These are phyloP conservation scores for Ochlodes sylvanus DNA, from an alignment of 2,888 invertebrate genomes.

Conservation along the genomic window DNA sequence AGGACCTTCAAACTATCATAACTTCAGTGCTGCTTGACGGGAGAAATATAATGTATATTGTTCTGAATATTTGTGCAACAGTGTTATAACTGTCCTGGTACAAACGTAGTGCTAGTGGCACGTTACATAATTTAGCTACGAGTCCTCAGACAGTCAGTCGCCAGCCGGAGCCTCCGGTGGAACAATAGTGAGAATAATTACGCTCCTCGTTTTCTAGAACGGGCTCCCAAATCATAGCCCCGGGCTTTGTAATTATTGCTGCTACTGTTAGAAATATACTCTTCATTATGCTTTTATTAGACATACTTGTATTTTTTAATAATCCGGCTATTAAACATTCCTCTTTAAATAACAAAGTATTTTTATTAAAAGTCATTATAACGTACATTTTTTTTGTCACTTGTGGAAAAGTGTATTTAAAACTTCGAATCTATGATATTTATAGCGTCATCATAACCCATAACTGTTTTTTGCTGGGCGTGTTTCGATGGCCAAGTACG, in stretches of 20 bases:
- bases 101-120: background rate
- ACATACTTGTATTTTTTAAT: background rate
- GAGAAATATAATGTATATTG: too few species aligned
- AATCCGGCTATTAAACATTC: background rate
- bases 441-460: too few species aligned
- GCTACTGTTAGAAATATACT: conserved; percentile 10
- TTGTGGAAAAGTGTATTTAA: too few species aligned
- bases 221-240: conserved; percentile 9
- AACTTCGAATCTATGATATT: too few species aligned
- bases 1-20: too few species aligned
- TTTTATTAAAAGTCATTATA: too few species aligned
- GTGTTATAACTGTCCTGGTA: background rate
- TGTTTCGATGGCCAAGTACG: too few species aligned
- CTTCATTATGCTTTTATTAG: conserved; percentile 4
- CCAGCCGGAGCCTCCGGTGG: conserved; percentile 7
- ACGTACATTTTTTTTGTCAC: too few species aligned
- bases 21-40: too few species aligned
- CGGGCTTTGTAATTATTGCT: conserved; percentile 19
- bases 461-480: too few species aligned
- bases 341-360: too few species aligned
- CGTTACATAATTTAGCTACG: conserved; percentile 23
- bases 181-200: conserved; percentile 36
- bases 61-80: background rate
- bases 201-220: conserved; percentile 7
- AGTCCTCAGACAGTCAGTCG: conserved; percentile 6